Evolutionary conservation across 2,113 vertebrate genomes (phyloP), one percentile per base, ranked within the genome.

Genomic region (Rallus limicola): DNA sequence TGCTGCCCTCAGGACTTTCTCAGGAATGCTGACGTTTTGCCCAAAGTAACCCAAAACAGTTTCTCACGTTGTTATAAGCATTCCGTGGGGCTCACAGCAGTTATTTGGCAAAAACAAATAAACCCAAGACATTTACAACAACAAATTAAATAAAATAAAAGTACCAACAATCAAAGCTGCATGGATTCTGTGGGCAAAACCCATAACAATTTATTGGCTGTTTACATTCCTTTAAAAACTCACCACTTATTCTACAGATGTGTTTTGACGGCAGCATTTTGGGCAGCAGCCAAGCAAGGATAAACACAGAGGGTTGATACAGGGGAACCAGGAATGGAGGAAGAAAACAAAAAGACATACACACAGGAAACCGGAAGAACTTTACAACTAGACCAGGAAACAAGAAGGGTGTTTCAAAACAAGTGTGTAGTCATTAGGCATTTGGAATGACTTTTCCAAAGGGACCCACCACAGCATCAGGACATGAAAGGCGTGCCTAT

Each of bases 101-200:
- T 65, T 92, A 21, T 44, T 25, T 68, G 85, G 24, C 38, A 88
- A 86, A 93, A 90, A 33, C 80, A 88, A 92, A 83, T 56, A 55
- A 86, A 95, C 42, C 20, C 48, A 52, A 94, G 53, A 64, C 34
- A 40, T 75, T 94, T 86, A 31, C 56, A 96, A 81, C 52, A 96
- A 83, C 76, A 92, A 97, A 96, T 90, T 67, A 86, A 94, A 85
- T 71, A 75, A 91, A 95, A 85, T 58, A 58, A 90, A 92, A 86
- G 83, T 55, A 92, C 53, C 29, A 93, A 87, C 86, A 94, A 86
- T 69, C 79, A 96, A 94, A 94, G 44, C 68, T 65, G 65, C 48
- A 58, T 76, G 44, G 62, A 84, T 93, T 93, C 82, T 95, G 86
- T 84, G 90, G 88, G 93, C 53, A 94, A 93, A 93, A 48, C 69